Evolutionary conservation across 2,797 vertebrate species (phyloP), one percentile per base, ranked within the genome.

Genomic region (Channallabes apus): DNA sequence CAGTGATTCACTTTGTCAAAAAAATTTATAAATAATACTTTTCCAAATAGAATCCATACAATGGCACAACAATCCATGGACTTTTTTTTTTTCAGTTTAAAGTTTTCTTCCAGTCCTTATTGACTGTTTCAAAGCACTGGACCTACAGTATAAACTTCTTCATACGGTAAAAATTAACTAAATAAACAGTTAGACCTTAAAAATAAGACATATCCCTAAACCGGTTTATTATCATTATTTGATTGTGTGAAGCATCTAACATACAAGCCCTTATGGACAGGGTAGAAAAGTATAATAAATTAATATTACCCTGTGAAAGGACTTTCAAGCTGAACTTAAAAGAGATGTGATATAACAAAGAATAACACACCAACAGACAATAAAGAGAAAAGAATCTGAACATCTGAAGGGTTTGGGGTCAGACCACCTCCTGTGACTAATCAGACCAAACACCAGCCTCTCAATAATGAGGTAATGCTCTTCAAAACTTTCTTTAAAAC

Each of bases 351-450:
- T 38, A 22, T 20, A 51, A 80, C 24, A 35, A 29, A 65, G 4
- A 51, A 27, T 1, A 79, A 41, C 46, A 73, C 22, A 27, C 3
- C 1, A 2, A 3, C 51, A 79, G 64, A 62, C 20, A 78, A 68
- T 64, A 51, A 67, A 38, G 65, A 79, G 27, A 68, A 58, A 78
- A 35, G 12, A 6, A 35, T 29, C 15, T 38, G 72, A n/a, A 41
- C 7, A 32, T 32, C 27, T 32, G 3, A 32, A 62, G 54, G 20
- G 75, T 71, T 82, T 29, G 22, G 41, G 58, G 65, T 24, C 85
- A 78, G 64, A 35, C 32, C 41, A 29, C 67, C 56, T 71, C 12
- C 29, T 73, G 85, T 61, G 80, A 72, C 72, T 61, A 82, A 68
- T 46, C 80, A 69, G 54, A 32, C 35, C 18, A 51, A 69, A 17